Conservation (phyloP, 2,797 vertebrate genomes). For the Synanceia verrucosa region DNA sequence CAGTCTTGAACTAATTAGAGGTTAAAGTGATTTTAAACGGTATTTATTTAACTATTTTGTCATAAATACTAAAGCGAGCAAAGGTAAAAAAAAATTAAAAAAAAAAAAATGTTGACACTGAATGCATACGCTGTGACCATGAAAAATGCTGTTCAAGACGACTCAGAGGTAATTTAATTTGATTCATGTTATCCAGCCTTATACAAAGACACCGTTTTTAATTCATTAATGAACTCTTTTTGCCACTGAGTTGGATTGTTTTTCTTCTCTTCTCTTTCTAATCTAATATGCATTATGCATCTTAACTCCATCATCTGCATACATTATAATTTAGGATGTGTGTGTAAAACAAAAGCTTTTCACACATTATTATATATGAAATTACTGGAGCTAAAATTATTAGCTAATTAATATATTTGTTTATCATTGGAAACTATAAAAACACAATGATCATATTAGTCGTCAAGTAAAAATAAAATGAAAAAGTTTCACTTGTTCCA, state of each 20-base stretch:
- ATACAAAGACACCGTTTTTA: background rate
- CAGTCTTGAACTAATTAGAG: background rate
- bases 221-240: background rate
- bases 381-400: background rate
- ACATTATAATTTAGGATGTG: background rate
- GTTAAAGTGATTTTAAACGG: background rate
- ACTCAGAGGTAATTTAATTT: background rate
- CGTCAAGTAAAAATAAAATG: background rate
- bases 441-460: background rate
- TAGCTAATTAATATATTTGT: background rate
- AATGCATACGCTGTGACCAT: background rate
- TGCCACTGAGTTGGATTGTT: background rate
- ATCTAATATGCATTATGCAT: background rate
- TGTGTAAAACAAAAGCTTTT: background rate
- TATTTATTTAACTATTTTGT: background rate
- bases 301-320: background rate
- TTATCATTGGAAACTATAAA: conserved; percentile 4
- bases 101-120: background rate
- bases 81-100: no score
- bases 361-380: background rate
- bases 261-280: background rate
- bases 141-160: background rate
- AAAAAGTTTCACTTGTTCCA: background rate
- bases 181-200: background rate
- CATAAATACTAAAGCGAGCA: background rate